phyloP scores from a whole-genome alignment of 2,113 vertebrate species.

The Sminthopsis crassicaudata region DNA sequence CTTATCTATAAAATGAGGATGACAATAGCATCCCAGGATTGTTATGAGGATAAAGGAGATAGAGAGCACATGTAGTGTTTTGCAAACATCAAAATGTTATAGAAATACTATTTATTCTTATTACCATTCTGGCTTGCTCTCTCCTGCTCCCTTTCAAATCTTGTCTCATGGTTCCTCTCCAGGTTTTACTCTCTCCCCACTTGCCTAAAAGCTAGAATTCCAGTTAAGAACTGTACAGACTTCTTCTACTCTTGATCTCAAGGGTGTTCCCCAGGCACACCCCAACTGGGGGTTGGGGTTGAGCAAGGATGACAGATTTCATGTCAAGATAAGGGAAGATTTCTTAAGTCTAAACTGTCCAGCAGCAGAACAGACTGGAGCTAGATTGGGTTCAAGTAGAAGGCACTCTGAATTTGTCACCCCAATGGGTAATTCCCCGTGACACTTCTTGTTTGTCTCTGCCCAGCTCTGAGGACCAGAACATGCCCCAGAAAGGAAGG shows the following conservation, averaged over 20 bases:
- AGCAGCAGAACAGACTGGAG: neutral
- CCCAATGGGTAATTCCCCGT: neutral
- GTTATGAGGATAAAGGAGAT: too few relatives aligned
- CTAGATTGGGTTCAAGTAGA: neutral
- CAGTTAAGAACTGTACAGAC: neutral
- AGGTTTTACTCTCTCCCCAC: neutral
- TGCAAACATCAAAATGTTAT: too few relatives aligned
- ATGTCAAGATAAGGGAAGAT: neutral
- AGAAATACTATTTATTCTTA: too few relatives aligned
- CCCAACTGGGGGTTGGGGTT: slow-evolving; percentile 22
- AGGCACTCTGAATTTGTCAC: neutral
- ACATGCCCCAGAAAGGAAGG: neutral
- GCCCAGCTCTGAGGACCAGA: neutral
- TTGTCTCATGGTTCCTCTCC: neutral
- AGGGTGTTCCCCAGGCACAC: slow-evolving; percentile 9
- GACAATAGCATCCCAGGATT: too few relatives aligned
- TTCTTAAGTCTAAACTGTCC: neutral
- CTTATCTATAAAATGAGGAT: neutral
- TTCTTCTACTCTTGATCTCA: neutral
- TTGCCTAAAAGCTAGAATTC: neutral
- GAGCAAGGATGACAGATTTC: neutral
- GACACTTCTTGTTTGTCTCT: neutral
- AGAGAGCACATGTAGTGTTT: too few relatives aligned
- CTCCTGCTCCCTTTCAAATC: neutral
- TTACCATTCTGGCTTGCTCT: neutral